These are phyloP conservation scores for Melipona bicolor DNA, from an alignment of 2,888 invertebrate species.

Conservation along the genomic window DNA sequence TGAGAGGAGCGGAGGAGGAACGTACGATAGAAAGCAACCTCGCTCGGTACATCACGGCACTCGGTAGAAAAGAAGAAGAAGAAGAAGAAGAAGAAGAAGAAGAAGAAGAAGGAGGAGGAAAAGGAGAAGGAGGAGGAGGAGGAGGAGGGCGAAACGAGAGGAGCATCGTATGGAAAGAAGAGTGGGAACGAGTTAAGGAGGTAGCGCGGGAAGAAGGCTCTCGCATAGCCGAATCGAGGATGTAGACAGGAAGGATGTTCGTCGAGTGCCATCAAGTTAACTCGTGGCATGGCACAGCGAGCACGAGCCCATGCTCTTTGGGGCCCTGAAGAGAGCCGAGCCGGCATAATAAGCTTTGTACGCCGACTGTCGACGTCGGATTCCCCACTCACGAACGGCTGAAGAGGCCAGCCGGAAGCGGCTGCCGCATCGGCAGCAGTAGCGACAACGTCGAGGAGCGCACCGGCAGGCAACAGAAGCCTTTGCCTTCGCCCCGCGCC, in stretches of 20 bases:
- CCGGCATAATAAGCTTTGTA: conserved; percentile 81
- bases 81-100: background rate
- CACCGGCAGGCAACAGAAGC: conserved; percentile 46
- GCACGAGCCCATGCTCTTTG: conserved; percentile 67
- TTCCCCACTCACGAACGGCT: conserved; percentile 65
- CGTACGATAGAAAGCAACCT: too few species aligned
- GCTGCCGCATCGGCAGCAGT: conserved; percentile 58
- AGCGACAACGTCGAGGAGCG: conserved; percentile 63
- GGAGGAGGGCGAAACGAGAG: background rate
- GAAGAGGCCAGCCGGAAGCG: conserved; percentile 65
- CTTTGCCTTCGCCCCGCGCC: conserved; percentile 59
- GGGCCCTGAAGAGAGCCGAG: conserved; percentile 68
- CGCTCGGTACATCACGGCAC: too few species aligned
- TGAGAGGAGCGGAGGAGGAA: background rate
- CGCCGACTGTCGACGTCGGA: conserved; percentile 69
- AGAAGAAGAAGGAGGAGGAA: background rate
- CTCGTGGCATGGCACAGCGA: conserved; percentile 74
- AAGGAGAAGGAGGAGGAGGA: background rate
- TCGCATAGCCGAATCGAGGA: conserved; percentile 68
- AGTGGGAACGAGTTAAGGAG: conserved; percentile 42
- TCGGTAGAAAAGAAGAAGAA: too few species aligned
- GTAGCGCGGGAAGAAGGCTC: conserved; percentile 57
- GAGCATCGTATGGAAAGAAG: conserved; percentile 4
- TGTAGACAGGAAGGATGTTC: conserved; percentile 76
- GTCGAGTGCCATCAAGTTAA: conserved; percentile 80